Conservation (phyloP, 2,888 invertebrate genomes). For the Lobophora halterata region DNA sequence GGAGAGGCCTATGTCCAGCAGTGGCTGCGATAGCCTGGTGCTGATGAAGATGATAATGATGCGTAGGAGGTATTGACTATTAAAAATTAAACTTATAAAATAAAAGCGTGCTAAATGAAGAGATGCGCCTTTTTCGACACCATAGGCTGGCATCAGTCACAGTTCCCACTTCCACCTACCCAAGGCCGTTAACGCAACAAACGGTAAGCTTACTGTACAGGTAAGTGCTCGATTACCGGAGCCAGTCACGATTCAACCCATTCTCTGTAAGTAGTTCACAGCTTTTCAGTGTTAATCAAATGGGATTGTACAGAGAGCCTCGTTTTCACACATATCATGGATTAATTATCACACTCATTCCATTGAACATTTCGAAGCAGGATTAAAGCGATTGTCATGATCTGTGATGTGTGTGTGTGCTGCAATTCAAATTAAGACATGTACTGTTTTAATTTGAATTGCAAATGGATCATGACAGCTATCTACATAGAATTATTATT, state of each 20-base stretch:
- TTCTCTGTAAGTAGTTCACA: slow-evolving; percentile 15
- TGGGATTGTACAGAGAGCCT: slow-evolving; percentile 7
- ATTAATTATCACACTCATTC: slow-evolving; percentile 1
- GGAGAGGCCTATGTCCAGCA: no score
- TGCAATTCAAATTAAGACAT: no score
- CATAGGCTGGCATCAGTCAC: slow-evolving; percentile 52
- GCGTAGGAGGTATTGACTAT: no score
- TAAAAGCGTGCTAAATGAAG: no score
- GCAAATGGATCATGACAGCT: no score
- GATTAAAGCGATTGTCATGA: slow-evolving; percentile 2
- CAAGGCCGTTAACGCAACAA: slow-evolving; percentile 67
- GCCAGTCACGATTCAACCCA: slow-evolving; percentile 60
- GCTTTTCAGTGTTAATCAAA: slow-evolving; percentile 10
- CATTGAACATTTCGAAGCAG: not conserved
- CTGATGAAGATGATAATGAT: slow-evolving; percentile 12
- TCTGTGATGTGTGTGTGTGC: no score
- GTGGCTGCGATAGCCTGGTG: no score
- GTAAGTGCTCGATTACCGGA: slow-evolving; percentile 41
- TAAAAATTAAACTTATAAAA: no score
- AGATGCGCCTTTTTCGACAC: slow-evolving; percentile 40
- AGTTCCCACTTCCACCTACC: no score
- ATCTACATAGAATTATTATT: no score
- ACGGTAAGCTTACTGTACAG: slow-evolving; percentile 66
- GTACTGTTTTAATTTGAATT: slow-evolving; percentile 4
- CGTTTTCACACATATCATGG: slow-evolving; percentile 2